Base-by-base conservation (phyloP, 2,888 invertebrate species). In the Orthosia gracilis region DNA sequence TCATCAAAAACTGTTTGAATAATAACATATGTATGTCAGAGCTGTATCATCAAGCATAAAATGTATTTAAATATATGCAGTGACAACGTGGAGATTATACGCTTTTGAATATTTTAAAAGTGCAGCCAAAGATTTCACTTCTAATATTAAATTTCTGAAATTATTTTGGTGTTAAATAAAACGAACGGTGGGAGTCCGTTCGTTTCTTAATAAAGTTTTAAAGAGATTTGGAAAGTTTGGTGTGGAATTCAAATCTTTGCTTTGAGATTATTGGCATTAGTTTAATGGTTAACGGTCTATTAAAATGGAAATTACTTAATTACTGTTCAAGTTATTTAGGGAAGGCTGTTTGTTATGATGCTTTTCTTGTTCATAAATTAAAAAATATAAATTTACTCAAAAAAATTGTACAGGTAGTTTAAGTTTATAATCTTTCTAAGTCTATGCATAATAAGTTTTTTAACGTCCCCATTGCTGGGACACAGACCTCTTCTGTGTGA, bases 1-100 rank as follows among this genome's bases (percentile, higher is more conserved):
- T 85, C 83, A 87, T 86, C 83, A 87, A 87, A 89, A 90, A 87
- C 84, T 86, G 86, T 88, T 86, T 89, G 90, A 89, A 90, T 90
- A 88, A 88, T 87, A 83, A 26, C 70, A 69, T 13, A 49, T 57
- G 80, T 82, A 69, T 83, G 85, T 87, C 84, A 83, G 87, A 88
- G 83, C 77, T 82, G 83, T 88, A 84, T 88, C 83, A 84, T 86
- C 85, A 85, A 62, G 69, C 83, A 81, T 83, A 85, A 88, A 91
- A 89, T 88, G 17, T 87, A 89, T 91, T 89, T 82, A 89, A 89
- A 90, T 89, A 69, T 89, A 89, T 88, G 84, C 89, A 77, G 78
- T 83, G 72, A 71, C 81, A 80, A 83, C 74, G 69, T 45, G 47
- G 49, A 84, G 78, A 88, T 87, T 85, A 87, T 76, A 80, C 80